Conservation (phyloP, 2,888 invertebrate genomes). For the Drosophila neotestacea region DNA sequence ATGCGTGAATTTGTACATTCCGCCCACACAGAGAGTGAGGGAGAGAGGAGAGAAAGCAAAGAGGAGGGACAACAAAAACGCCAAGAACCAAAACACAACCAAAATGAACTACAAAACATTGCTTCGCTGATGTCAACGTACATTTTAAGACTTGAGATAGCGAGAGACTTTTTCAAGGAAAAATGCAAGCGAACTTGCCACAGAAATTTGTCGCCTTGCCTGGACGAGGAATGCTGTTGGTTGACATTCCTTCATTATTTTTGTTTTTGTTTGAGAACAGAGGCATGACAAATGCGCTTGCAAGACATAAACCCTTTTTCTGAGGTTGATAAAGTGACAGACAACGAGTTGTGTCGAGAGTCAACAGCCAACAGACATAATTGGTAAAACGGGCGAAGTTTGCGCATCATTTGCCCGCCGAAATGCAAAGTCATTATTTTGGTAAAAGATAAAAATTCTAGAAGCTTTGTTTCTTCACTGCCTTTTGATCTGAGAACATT, state of each 20-base stretch:
- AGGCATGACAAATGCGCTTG: constrained; percentile 55
- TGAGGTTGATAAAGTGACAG: constrained; percentile 70
- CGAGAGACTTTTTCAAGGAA: constrained; percentile 26
- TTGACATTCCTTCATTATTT: constrained; percentile 15
- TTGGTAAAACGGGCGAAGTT: constrained; percentile 41
- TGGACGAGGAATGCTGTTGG: constrained; percentile 20
- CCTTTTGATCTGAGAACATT: constrained; percentile 28
- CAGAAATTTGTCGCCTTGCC: constrained; percentile 23
- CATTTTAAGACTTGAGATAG: constrained; percentile 44
- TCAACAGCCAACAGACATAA: constrained; percentile 25
- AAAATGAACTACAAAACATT: constrained; percentile 41
- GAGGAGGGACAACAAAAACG: background rate
- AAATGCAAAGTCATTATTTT: constrained; percentile 78
- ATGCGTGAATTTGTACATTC: constrained; percentile 49
- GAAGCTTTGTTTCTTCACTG: constrained; percentile 43
- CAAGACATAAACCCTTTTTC: constrained; percentile 67
- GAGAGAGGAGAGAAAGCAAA: background rate
- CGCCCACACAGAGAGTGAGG: constrained; percentile 4
- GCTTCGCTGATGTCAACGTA: constrained; percentile 39
- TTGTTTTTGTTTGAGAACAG: background rate
- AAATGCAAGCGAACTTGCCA: constrained; percentile 28
- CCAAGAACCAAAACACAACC: constrained; percentile 16
- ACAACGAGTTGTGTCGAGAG: constrained; percentile 45
- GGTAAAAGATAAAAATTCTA: constrained; percentile 52
- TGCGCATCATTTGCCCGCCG: constrained; percentile 67